Evolutionary conservation across 2,797 vertebrate genomes (phyloP).

Genomic region (Pogoniulus pusillus): DNA sequence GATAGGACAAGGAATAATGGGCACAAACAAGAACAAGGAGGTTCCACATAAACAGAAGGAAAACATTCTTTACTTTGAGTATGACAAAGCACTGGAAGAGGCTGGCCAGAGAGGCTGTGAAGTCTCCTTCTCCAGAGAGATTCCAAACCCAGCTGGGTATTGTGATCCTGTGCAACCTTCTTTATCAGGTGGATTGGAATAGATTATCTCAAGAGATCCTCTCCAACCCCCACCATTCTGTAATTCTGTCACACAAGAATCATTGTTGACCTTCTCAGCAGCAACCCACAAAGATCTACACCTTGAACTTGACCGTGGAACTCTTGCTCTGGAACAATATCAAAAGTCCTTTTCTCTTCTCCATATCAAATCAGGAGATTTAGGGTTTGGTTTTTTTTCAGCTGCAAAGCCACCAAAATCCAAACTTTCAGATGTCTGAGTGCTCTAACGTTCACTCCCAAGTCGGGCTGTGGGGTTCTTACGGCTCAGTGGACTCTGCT

Average conservation of each 20-base stretch:
- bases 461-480: rapidly evolving
- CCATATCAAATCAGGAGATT: background rate
- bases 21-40: too few species aligned
- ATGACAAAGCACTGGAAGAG: too few species aligned
- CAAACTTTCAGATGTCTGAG: background rate
- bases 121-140: too few species aligned
- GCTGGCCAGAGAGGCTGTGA: too few species aligned
- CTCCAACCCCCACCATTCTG: too few species aligned
- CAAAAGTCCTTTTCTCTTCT: background rate
- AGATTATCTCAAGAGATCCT: too few species aligned
- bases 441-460: background rate
- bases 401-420: background rate
- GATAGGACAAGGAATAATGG: too few species aligned
- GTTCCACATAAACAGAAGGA: too few species aligned
- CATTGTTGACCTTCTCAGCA: background rate
- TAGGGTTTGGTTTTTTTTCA: background rate
- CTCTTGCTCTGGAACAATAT: background rate
- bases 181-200: too few species aligned
- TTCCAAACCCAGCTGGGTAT: too few species aligned
- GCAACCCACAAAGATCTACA: background rate
- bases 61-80: too few species aligned
- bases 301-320: rapidly evolving
- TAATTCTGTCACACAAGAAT: background rate
- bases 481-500: rapidly evolving
- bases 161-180: too few species aligned